Evolutionary conservation across 2,797 vertebrate genomes (phyloP).

Genomic region (Liparis tanakae): DNA sequence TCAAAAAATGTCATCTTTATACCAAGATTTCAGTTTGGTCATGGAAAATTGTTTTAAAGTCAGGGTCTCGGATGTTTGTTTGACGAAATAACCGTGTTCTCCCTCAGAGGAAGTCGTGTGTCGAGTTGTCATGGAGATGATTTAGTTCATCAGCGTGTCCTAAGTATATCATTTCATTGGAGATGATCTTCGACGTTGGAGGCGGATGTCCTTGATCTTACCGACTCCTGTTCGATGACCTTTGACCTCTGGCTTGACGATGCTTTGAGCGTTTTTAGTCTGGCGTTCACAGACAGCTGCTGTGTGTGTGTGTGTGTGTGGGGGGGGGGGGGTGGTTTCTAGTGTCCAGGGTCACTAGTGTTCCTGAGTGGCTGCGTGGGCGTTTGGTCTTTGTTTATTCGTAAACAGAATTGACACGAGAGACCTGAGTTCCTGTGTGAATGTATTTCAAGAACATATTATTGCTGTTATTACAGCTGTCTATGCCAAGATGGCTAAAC

Average conservation of each 20-base stretch:
- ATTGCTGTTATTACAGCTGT: not conserved
- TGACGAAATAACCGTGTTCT: not conserved
- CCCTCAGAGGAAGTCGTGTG: not conserved
- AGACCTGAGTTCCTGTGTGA: not conserved
- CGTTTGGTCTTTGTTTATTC: not conserved
- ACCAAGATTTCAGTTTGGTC: too few relatives aligned
- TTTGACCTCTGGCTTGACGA: slow-evolving; percentile 9
- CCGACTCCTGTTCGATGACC: not conserved
- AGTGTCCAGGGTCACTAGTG: not conserved
- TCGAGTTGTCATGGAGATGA: not conserved
- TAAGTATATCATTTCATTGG: not conserved
- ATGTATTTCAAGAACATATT: not conserved
- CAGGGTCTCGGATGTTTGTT: not conserved
- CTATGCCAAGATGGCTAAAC: not conserved
- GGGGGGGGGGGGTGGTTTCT: not conserved
- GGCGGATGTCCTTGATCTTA: not conserved
- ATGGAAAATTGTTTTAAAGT: too few relatives aligned
- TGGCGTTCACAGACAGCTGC: not conserved
- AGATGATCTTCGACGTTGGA: not conserved
- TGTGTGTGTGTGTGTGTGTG: not conserved
- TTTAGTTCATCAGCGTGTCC: not conserved
- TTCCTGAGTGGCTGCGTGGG: not conserved
- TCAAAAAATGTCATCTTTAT: too few relatives aligned
- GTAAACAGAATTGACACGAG: not conserved
- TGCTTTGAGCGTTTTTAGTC: not conserved